Evolutionary conservation across 2,113 vertebrate genomes (phyloP).

Genomic region (Piprites chloris): DNA sequence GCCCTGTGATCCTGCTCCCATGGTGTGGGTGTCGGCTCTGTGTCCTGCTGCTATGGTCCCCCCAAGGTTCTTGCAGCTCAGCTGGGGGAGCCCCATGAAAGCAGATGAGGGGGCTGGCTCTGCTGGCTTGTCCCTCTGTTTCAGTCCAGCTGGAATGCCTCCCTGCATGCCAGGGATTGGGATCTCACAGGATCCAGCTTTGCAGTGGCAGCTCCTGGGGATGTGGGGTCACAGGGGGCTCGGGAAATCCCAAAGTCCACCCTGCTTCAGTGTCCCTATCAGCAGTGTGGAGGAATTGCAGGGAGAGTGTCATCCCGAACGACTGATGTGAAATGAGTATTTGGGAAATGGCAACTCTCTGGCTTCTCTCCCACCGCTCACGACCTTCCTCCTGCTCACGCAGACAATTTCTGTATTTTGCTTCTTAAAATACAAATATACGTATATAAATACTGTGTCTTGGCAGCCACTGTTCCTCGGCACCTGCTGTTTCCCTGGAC

Average conservation of each 20-base stretch:
- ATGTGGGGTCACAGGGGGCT: neutral
- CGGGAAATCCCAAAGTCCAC: neutral
- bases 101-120: neutral
- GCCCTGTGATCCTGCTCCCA: fast-evolving
- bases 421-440: neutral
- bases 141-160: neutral
- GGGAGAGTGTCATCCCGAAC: neutral
- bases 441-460: neutral
- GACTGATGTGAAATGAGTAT: neutral
- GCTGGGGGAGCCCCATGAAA: neutral
- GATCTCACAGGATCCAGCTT: neutral
- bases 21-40: neutral
- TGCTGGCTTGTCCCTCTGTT: neutral
- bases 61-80: neutral
- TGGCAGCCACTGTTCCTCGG: neutral
- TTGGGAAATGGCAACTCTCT: neutral
- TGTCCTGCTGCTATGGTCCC: neutral
- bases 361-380: neutral
- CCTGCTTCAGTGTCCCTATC: neutral
- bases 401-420: neutral
- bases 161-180: neutral
- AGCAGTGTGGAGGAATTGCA: fast-evolving
- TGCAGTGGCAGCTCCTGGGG: neutral
- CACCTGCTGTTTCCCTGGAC: neutral
- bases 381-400: neutral